A percentile compares a stretch with the other conserved stretches of the same genome.
These are phyloP conservation scores for Echinops telfairi DNA, from an alignment of 2,113 vertebrate genomes.

Conservation along the genomic window DNA sequence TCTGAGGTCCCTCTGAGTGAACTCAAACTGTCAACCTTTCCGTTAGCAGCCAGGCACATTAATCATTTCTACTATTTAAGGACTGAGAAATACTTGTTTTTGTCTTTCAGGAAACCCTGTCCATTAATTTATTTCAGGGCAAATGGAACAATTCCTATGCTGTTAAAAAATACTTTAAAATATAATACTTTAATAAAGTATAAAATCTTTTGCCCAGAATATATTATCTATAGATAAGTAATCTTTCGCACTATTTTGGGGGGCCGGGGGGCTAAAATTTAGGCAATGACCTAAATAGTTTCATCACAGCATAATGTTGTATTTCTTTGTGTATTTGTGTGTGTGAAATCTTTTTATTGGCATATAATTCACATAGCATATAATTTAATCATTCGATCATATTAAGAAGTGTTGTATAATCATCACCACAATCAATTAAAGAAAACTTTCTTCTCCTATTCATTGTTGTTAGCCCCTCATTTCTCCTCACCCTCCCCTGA, in stretches of 20 bases:
- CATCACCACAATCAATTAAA: no score
- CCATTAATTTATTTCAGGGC: conserved; percentile 15
- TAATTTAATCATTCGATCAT: no score
- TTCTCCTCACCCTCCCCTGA: no score
- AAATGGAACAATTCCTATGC: background rate
- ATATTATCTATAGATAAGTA: background rate
- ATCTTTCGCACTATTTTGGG: background rate
- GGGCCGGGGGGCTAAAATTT: background rate
- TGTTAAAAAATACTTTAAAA: background rate
- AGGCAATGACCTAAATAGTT: background rate
- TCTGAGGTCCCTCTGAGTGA: background rate
- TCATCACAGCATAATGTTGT: background rate
- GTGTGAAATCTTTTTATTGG: no score
- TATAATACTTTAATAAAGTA: background rate
- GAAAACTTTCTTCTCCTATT: no score
- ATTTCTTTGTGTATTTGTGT: no score
- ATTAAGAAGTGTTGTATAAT: no score
- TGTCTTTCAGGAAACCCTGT: background rate
- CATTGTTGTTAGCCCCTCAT: no score
- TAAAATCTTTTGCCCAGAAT: background rate
- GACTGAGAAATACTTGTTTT: background rate
- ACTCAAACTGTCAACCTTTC: background rate
- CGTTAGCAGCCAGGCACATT: background rate
- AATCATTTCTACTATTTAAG: background rate
- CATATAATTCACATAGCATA: no score